Base-by-base conservation (phyloP, 2,113 vertebrate species). In the Eudyptes chrysolophus region DNA sequence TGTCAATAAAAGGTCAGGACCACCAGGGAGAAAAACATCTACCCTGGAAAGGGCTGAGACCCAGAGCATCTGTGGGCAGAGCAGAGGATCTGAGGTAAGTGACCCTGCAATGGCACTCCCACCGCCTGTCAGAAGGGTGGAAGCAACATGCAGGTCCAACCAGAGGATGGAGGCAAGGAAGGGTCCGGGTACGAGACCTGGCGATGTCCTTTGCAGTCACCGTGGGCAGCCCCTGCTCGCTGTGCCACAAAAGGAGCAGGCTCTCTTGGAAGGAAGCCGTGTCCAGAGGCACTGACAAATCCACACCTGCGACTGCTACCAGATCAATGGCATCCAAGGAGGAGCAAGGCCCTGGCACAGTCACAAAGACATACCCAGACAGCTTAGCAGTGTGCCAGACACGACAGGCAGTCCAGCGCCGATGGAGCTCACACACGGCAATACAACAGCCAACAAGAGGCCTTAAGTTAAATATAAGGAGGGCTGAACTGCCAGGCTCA, bases 41-140 rank as follows among this genome's bases (percentile, higher is more conserved):
- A 4, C 44, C 52, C 30, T 8, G 44, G 72, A 16, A 77, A 68
- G 10, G 25, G 62, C 36, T 3, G 30, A 24, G 70, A 11, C 7
- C 32, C 40, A 11, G 34, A 13, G 22, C 8, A 10, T 14, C 84
- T 10, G 15, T 2, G 52, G n/a, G 55, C 66, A 58, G 40, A 54
- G 51, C 1, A 6, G 60, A 27, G n/a, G n/a, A 5, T 14, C 44
- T 3, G 30, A 3, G n/a, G 58, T 0, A 13, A 40, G 40, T 8
- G 83, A 20, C 49, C 27, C 70, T 15, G 26, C 34, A 16, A 6
- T 4, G 16, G 69, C 48, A 13, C 29, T 22, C 29, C n/a, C 52
- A 6, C 21, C 13, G 3, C 61, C 61, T 11, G 46, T 51, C 71
- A 38, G 27, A 9, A 9, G 40, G 36, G 10, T 4, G 17, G 65